Conservation (phyloP, 2,797 vertebrate species). For the Sternotherus odoratus region DNA sequence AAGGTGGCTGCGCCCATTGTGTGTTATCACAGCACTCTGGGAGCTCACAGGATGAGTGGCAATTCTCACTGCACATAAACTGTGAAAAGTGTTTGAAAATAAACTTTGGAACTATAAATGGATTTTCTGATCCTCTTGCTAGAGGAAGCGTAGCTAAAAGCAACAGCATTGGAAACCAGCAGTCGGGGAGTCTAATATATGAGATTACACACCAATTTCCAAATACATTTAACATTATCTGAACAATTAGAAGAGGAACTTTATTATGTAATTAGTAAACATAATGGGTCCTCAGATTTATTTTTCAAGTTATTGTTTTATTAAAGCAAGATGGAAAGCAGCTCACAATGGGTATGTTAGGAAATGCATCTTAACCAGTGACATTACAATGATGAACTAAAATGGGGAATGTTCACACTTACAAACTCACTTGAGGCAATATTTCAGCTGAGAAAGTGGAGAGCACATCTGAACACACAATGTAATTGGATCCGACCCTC, state of each 20-base stretch:
- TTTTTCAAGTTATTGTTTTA: neutral
- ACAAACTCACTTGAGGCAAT: neutral
- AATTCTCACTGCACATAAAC: conserved; percentile 2
- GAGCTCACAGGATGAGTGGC: neutral
- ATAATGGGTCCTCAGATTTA: neutral
- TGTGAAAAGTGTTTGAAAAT: conserved; percentile 17
- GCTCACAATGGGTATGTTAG: neutral
- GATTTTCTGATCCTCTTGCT: neutral
- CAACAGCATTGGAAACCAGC: neutral
- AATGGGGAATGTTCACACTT: neutral
- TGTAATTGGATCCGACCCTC: neutral
- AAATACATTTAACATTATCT: neutral
- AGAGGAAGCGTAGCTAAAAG: neutral
- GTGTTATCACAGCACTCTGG: neutral
- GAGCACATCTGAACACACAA: neutral
- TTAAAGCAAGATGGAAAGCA: neutral
- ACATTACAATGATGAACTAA: neutral
- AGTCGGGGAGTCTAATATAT: neutral
- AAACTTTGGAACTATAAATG: neutral
- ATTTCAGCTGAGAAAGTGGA: neutral
- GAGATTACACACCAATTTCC: neutral
- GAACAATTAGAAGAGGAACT: neutral
- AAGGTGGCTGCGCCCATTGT: neutral
- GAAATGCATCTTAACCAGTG: neutral
- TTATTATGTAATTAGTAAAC: neutral